Base-by-base conservation (phyloP, 2,888 invertebrate species). In the Pardosa pseudoannulata region DNA sequence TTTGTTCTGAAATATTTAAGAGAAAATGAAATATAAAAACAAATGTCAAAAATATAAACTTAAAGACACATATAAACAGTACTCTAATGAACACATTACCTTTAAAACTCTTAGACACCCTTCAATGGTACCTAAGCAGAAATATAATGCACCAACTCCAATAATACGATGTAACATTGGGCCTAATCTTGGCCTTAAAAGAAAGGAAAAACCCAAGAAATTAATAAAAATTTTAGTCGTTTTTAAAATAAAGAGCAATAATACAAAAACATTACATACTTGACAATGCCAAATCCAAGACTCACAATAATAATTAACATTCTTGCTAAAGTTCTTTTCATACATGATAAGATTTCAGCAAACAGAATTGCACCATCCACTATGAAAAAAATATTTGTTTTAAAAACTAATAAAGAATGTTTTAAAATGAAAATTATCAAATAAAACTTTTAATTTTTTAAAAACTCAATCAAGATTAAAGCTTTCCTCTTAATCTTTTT, bases 301-400 rank as follows among this genome's bases (percentile, higher is more conserved):
- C 97, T 97, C 87, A 98, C 98, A 82, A 98, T 97, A 82, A 98
- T 96, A 89, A 98, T 97, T 79, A 98, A 93, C 95, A 98, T 97
- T 89, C 98, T 93, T 0, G 98, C 96, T 89, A 98, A 93, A 0
- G 97, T 96, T 74, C 98, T 93, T 92, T 98, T 98, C 9, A 95
- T 95, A 90, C 97, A 96, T 0, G 98, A 98, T 3, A 98, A 94
- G 92, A 97, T 94, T 92, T 98, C 98, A 0, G 98, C 98, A 89
- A 96, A 94, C 88, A 97, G 93, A 90, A 96, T 95, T 0, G 95
- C 96, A 19, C 94, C 94, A 88, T 93, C 93, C 0, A 94, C 94
- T 81, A 89, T 70, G 27, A 68, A 39, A 68, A 11, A 65, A 62
- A 9, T 9, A 23, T 29, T 65, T 29, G 23, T 16, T 46, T 46